Conservation (phyloP, 2,888 invertebrate species). For the Stenodera caucasica region DNA sequence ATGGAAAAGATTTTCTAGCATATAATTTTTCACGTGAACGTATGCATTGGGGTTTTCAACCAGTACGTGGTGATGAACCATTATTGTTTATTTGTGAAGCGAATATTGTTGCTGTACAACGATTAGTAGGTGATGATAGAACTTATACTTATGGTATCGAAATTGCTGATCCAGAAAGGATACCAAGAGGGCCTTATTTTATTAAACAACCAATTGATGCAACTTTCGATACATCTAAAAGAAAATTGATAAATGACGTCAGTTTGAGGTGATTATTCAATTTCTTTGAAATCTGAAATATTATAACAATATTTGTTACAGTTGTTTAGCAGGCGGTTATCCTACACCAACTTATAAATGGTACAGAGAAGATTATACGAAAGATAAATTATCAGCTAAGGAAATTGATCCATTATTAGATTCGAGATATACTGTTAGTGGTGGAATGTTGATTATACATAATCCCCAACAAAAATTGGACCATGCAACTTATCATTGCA, state of each 20-base stretch:
- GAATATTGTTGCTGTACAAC: conserved; percentile 70
- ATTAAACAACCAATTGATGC: conserved; percentile 80
- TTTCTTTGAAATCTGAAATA: background rate
- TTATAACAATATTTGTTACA: conserved; percentile 42
- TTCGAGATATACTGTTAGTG: conserved; percentile 80
- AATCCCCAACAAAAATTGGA: conserved; percentile 79
- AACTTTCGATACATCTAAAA: conserved; percentile 78
- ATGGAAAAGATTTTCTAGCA: conserved; percentile 73
- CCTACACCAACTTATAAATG: conserved; percentile 89
- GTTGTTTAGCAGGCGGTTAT: conserved; percentile 83
- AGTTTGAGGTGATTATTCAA: conserved; percentile 61
- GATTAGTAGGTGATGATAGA: conserved; percentile 72
- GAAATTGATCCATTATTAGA: conserved; percentile 78
- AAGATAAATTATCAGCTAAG: conserved; percentile 71
- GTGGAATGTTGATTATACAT: conserved; percentile 87
- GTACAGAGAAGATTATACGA: conserved; percentile 85
- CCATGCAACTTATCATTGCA: conserved; percentile 88
- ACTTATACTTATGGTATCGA: conserved; percentile 85
- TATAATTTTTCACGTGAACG: conserved; percentile 73
- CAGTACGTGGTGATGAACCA: conserved; percentile 75
- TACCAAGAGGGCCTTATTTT: conserved; percentile 88
- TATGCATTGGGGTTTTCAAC: conserved; percentile 83
- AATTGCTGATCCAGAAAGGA: conserved; percentile 74
- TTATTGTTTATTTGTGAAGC: conserved; percentile 88
- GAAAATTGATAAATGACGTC: conserved; percentile 71